Conservation (phyloP, 2,113 vertebrate species). For the Chaetodon trifascialis region DNA sequence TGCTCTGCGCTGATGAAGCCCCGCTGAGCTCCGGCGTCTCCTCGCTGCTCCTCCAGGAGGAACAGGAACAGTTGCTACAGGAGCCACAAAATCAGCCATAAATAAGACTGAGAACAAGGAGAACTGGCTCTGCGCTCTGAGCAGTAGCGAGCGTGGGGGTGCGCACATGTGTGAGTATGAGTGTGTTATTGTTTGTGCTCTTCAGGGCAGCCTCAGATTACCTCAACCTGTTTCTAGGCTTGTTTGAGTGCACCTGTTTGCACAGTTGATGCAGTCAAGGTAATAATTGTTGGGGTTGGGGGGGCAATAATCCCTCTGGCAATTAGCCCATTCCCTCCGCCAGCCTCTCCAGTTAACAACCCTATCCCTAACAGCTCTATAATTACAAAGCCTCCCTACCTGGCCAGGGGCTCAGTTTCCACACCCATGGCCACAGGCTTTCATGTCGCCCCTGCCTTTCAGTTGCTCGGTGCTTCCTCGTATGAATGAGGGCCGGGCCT, state of each 20-base stretch:
- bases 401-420: slow-evolving; percentile 75
- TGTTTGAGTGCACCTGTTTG: slow-evolving; percentile 98
- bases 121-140: slow-evolving; percentile 3
- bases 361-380: slow-evolving; percentile 92
- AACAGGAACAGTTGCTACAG: slow-evolving; percentile 83
- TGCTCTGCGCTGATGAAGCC: slow-evolving; percentile 78
- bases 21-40: slow-evolving; percentile 4
- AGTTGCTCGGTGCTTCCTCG: slow-evolving; percentile 43
- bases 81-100: slow-evolving; percentile 4
- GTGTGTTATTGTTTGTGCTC: slow-evolving; percentile 28
- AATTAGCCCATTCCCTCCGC: slow-evolving; percentile 81
- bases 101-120: background rate
- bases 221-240: slow-evolving; percentile 88
- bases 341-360: slow-evolving; percentile 91
- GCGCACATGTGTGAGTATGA: slow-evolving; percentile 47
- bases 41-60: slow-evolving; percentile 74
- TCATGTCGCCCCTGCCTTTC: slow-evolving; percentile 73
- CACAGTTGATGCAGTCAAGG: slow-evolving; percentile 93
- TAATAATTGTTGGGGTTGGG: slow-evolving; percentile 87
- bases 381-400: slow-evolving; percentile 88
- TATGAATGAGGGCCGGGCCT: slow-evolving; percentile 54
- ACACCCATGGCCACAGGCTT: slow-evolving; percentile 71
- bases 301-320: slow-evolving; percentile 93
- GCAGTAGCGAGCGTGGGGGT: slow-evolving; percentile 42
- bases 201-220: slow-evolving; percentile 85